Evolutionary conservation across 2,113 vertebrate genomes (phyloP).

Genomic region (Vanacampus margaritifer): DNA sequence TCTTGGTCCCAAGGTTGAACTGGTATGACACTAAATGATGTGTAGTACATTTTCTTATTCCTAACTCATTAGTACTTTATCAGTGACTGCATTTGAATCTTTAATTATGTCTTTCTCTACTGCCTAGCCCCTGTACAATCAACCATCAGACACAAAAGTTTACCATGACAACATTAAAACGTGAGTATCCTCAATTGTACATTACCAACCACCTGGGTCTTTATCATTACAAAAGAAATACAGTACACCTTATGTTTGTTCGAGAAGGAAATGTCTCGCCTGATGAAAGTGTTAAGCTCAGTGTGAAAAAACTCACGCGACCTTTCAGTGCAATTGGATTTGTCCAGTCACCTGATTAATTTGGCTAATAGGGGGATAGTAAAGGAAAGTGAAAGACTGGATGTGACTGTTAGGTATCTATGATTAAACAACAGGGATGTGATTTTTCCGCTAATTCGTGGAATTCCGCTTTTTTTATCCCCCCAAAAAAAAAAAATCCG

Average conservation of each 20-base stretch:
- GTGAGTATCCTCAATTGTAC: conserved; percentile 75
- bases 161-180: conserved; percentile 99
- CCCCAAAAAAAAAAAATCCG: too few relatives aligned
- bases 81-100: conserved; percentile 26
- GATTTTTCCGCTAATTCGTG: too few relatives aligned
- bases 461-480: too few relatives aligned
- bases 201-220: neutral
- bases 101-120: neutral
- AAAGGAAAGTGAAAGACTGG: conserved; percentile 12
- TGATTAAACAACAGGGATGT: conserved; percentile 1
- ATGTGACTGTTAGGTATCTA: conserved; percentile 16
- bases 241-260: neutral
- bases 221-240: neutral
- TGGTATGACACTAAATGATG: conserved; percentile 76
- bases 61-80: neutral
- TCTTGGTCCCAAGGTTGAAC: conserved; percentile 93
- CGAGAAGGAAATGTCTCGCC: neutral
- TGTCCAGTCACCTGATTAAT: conserved; percentile 32
- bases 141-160: conserved; percentile 97
- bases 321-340: conserved; percentile 40
- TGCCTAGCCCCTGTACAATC: conserved; percentile 92
- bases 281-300: conserved; percentile 15
- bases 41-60: neutral
- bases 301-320: conserved; percentile 29
- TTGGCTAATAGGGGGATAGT: conserved; percentile 24